Conservation (phyloP, 2,797 vertebrate genomes). For the Rhinatrema bivittatum region DNA sequence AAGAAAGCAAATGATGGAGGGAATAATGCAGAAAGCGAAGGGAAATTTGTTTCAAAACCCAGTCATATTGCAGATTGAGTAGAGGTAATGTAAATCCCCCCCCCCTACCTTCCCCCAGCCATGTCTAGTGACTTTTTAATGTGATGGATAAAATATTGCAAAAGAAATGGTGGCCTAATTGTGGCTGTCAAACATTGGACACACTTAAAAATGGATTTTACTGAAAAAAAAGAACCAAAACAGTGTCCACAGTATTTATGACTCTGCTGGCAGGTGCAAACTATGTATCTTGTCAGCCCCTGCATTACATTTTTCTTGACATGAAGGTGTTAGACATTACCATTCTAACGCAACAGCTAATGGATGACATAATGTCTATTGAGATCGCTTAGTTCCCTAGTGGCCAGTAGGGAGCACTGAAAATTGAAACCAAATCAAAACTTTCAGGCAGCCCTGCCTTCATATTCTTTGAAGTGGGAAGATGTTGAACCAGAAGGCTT, state of each 20-base stretch:
- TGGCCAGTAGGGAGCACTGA: constrained; percentile 44
- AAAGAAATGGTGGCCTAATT: too few species aligned
- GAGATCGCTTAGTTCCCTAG: constrained; percentile 37
- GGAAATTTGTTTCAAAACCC: too few species aligned
- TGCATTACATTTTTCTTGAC: not conserved
- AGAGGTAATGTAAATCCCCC: too few species aligned
- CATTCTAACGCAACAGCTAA: constrained; percentile 44
- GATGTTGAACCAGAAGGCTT: not conserved
- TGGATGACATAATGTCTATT: constrained; percentile 64
- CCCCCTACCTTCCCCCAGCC: too few species aligned
- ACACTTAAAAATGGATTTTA: too few species aligned
- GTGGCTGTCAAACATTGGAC: too few species aligned
- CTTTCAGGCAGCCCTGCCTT: constrained; percentile 7
- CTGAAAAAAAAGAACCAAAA: too few species aligned
- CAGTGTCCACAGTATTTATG: constrained; percentile 4
- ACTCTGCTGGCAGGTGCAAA: constrained; percentile 4
- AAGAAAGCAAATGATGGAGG: too few species aligned
- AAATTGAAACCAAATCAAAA: constrained; percentile 47
- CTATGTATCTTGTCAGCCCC: constrained; percentile 51
- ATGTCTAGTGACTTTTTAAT: too few species aligned
- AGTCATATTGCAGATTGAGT: too few species aligned
- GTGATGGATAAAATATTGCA: too few species aligned
- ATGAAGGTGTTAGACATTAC: constrained; percentile 48
- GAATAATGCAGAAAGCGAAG: too few species aligned
- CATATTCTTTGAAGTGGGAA: not conserved